Evolutionary conservation across 2,888 invertebrate species (phyloP).

Genomic region (Lypha dubia): DNA sequence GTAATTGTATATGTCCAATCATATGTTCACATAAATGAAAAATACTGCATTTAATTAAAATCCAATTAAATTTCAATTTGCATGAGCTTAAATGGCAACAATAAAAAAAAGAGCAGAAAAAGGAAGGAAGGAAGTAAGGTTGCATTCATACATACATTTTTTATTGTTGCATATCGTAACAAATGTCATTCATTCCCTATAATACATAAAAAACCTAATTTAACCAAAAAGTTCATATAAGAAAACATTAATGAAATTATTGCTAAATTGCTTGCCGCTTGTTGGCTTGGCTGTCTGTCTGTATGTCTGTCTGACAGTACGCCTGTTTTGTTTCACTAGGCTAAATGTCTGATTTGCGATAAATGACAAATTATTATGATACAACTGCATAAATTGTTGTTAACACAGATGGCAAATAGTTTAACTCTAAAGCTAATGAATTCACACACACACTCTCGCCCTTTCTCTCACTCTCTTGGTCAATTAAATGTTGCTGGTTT

Average conservation of each 20-base stretch:
- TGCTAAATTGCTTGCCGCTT: conserved; percentile 45
- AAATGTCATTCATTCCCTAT: conserved; percentile 58
- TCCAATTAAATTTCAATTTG: conserved; percentile 72
- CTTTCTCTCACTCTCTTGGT: neutral
- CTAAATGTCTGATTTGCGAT: conserved; percentile 52
- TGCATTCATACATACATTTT: conserved; percentile 19
- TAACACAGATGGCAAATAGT: conserved; percentile 49
- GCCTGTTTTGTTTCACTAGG: conserved; percentile 1
- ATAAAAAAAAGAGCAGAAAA: neutral
- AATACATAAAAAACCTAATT: neutral
- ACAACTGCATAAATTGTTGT: conserved; percentile 19
- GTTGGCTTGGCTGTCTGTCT: neutral
- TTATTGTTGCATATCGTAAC: conserved; percentile 53
- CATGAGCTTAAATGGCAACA: conserved; percentile 51
- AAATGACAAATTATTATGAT: conserved; percentile 68
- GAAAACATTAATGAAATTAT: conserved; percentile 59
- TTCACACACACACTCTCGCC: neutral
- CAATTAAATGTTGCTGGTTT: neutral
- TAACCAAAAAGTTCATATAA: conserved; percentile 25
- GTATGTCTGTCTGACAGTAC: neutral
- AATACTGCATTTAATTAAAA: conserved; percentile 72
- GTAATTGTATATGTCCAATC: conserved; percentile 34
- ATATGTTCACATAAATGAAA: conserved; percentile 50
- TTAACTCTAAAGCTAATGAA: conserved; percentile 16
- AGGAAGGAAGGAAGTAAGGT: too few relatives aligned